A percentile compares a stretch with the other conserved stretches of the same genome.
phyloP scores from a whole-genome alignment of 2,797 vertebrate genomes.

The Sylvia borin region DNA sequence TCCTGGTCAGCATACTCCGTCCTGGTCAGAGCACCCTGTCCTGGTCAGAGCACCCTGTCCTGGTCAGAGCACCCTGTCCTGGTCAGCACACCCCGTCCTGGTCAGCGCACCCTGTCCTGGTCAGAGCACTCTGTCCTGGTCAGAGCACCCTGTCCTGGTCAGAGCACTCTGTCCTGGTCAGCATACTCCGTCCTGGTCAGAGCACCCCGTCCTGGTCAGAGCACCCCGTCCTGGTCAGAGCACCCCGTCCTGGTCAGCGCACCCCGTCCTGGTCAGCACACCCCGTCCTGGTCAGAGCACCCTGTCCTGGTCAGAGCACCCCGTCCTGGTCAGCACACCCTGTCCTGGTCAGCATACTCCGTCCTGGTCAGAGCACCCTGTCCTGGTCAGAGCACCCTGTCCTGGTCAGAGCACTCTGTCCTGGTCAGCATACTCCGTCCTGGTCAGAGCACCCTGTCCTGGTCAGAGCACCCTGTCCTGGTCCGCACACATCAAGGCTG shows the following conservation, averaged over 20 bases:
- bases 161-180: too few relatives aligned
- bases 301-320: background rate
- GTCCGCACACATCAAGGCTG: background rate
- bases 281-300: too few relatives aligned
- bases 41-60: background rate
- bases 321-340: background rate
- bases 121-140: background rate
- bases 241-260: background rate
- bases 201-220: accelerated
- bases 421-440: accelerated
- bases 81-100: background rate
- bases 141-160: accelerated
- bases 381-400: background rate
- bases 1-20: accelerated
- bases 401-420: background rate
- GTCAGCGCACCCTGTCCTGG: accelerated
- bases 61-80: accelerated
- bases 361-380: accelerated
- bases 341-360: accelerated
- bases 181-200: background rate
- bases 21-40: too few relatives aligned
- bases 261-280: accelerated
- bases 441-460: background rate
- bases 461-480: accelerated
- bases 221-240: background rate